Evolutionary conservation across 1,140 invertebrate genomes (phyloP).

Genomic region (Cryptotermes secundus): DNA sequence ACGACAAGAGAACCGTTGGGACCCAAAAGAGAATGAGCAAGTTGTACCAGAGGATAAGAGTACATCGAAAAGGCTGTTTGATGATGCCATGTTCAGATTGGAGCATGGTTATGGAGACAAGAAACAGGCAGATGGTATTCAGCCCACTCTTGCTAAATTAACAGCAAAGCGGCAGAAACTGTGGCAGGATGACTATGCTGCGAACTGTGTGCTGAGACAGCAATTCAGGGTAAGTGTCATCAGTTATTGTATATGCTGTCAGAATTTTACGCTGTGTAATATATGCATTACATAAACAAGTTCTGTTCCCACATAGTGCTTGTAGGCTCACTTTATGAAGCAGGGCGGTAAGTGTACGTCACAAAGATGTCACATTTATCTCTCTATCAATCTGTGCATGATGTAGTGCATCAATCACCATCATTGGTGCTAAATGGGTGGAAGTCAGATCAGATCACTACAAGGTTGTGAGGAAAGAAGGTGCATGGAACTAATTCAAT

Average conservation of each 20-base stretch:
- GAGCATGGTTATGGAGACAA: conserved; percentile 88
- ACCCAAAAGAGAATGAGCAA: conserved; percentile 95
- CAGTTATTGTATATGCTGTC: conserved; percentile 32
- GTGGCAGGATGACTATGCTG: conserved; percentile 88
- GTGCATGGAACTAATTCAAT: no score
- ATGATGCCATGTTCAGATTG: conserved; percentile 95
- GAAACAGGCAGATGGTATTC: conserved; percentile 65
- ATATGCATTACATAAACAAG: no score
- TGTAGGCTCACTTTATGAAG: no score
- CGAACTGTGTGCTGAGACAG: conserved; percentile 78
- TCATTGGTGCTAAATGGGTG: no score
- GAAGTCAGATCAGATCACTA: no score
- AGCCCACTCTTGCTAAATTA: conserved; percentile 70
- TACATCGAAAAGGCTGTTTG: conserved; percentile 80
- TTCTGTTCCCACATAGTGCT: no score
- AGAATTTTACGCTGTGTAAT: no score
- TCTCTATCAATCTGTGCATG: no score
- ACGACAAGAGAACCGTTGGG: conserved; percentile 97
- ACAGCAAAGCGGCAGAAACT: conserved; percentile 73
- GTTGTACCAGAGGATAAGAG: conserved; percentile 88
- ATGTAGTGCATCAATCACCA: no score
- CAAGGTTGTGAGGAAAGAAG: no score
- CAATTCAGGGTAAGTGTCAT: conserved; percentile 73
- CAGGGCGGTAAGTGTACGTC: no score
- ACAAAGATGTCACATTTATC: no score